Evolutionary conservation across 92 coral and sea anemone species (phyloP), one percentile per base, ranked within the genome.

Genomic region (Porites rus): DNA sequence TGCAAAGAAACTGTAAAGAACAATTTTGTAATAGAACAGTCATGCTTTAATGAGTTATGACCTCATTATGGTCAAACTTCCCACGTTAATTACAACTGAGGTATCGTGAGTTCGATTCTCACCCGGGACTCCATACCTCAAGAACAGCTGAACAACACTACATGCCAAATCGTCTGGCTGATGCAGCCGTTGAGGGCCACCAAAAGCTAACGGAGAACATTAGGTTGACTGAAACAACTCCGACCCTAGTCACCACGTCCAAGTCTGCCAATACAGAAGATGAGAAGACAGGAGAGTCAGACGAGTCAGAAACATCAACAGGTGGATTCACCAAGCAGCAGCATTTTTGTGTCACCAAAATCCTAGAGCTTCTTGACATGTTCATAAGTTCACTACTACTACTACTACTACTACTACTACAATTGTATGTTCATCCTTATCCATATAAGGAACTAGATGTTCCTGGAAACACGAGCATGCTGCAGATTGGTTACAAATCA

Each of bases 251-350:
- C 59, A 54, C 10, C 25, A 65, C 10, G 0, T 7, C 24, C 11
- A 20, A 46, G 58, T 12, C 76, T 72, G 53, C 75, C 19, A 22
- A 7, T 0, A 3, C 11, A 10, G 78, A 50, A 9, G 18, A 10
- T 51, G 59, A 72, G 76, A 51, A 72, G 19, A n/a, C 76, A 22
- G 52, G 76, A 22, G 59, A 72, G 61, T 14, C 21, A n/a, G 77
- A 43, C 31, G 61, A 74, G 3, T 1, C 28, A 43, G 17, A 10
- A 6, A 50, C 65, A 54, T 19, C 76, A 14, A 5, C 61, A 12
- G 6, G 9, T 18, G 76, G 58, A 72, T 6, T 51, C 63, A 51
- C 28, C 5, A 7, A 51, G 31, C 22, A 13, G 3, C 22, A 72
- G 24, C 60, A 11, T n/a, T 25, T 25, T 25, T 25, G 31, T 28